phyloP scores from a whole-genome alignment of 2,113 vertebrate species.

The Oryctolagus cuniculus region DNA sequence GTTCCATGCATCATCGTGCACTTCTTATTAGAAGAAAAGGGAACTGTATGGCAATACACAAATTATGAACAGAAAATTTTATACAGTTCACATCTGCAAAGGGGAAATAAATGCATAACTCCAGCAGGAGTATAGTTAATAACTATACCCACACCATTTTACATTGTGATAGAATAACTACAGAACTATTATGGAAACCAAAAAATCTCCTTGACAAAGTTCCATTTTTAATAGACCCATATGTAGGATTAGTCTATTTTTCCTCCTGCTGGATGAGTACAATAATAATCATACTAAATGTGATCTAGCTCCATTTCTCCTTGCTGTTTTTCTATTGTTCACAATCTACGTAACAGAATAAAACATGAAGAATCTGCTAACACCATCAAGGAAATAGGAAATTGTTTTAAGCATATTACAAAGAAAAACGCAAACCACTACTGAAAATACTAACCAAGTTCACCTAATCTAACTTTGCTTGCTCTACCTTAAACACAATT shows the following conservation, averaged over 20 bases:
- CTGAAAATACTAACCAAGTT: background rate
- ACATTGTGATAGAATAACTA: constrained; percentile 48
- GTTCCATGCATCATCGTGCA: constrained; percentile 68
- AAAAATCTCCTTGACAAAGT: constrained; percentile 65
- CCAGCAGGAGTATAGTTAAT: constrained; percentile 38
- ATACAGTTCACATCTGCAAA: constrained; percentile 59
- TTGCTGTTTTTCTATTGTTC: background rate
- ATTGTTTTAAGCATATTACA: constrained; percentile 10
- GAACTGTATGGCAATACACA: constrained; percentile 51
- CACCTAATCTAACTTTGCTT: background rate
- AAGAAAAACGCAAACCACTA: background rate
- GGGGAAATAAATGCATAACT: constrained; percentile 49
- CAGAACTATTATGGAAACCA: constrained; percentile 39
- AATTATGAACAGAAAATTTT: constrained; percentile 66
- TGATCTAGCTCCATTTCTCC: constrained; percentile 9
- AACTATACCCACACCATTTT: constrained; percentile 54
- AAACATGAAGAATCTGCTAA: constrained; percentile 33
- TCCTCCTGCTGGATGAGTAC: background rate
- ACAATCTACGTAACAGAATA: background rate
- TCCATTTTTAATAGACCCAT: constrained; percentile 48
- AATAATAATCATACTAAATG: constrained; percentile 24
- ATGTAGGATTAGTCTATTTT: constrained; percentile 49
- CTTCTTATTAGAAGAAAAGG: constrained; percentile 63
- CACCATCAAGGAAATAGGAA: constrained; percentile 18
- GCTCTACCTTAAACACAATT: constrained; percentile 9